Base-by-base conservation (phyloP, 2,888 invertebrate species). In the Tipula unca region DNA sequence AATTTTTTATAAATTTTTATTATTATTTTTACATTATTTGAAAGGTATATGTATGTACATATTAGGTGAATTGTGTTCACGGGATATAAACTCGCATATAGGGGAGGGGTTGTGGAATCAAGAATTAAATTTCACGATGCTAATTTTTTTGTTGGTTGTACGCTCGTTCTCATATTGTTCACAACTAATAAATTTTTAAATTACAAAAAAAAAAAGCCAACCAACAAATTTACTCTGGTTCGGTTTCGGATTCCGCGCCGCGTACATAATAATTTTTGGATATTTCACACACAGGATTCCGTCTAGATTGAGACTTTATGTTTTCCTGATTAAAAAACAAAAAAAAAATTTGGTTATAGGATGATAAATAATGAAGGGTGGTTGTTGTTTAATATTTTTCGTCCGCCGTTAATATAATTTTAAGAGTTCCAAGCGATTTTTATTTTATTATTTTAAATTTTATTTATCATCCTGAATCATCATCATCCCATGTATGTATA, bases 141-240 rank as follows among this genome's bases (percentile, higher is more conserved):
- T 69, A 69, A 69, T 69, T 69, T 69, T 69, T 69, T 69, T 69
- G 8, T 69, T 20, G 20, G 10, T 48, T 39, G 6, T 39, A 13
- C 10, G 6, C 13, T 39, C 10, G 39, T 39, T 13, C 69, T 69
- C 69, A 25, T 69, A 69, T 69, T 69, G 69, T 69, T 69, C 69
- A 69, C 69, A 69, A 69, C 69, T 69, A 69, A 69, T 69, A 69
- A 69, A 69, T 69, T 69, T 69, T 69, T 69, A 69, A 69, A 69
- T 69, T 20, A 25, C n/a, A n/a, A 69, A 69, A 20, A 69, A 20
- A 25, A 69, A 69, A 25, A 8, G 10, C 25, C 69, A 48, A 48
- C 20, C 17, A 69, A 69, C 69, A 69, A 69, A 69, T 69, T 69
- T 25, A 25, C 69, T 69, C 25, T 69, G 69, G 69, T 69, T 69